Evolutionary conservation across 1,140 invertebrate species (phyloP).

Genomic region (Bombus ignitus): DNA sequence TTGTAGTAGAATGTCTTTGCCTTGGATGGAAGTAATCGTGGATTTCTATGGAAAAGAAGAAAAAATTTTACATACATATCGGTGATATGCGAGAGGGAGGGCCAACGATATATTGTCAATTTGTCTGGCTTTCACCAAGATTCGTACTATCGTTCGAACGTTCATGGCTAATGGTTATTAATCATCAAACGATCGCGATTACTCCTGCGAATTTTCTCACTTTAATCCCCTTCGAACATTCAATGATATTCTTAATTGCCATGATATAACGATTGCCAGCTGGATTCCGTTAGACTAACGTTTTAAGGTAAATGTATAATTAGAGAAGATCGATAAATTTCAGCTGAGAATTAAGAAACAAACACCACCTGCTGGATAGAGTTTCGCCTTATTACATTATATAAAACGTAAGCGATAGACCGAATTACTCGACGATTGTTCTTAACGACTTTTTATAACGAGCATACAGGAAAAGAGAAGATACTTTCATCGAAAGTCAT

Average conservation of each 20-base stretch:
- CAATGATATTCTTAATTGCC: constrained; percentile 7
- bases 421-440: constrained; percentile 38
- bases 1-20: not conserved
- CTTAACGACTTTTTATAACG: not conserved
- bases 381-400: constrained; percentile 20
- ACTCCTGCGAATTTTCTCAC: not conserved
- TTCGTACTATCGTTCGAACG: not conserved
- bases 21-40: not conserved
- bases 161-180: constrained; percentile 3
- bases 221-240: too few species aligned
- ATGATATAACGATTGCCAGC: not conserved
- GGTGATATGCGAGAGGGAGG: not conserved
- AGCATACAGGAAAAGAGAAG: not conserved
- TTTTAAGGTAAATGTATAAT: constrained; percentile 7
- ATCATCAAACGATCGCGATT: not conserved
- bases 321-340: constrained; percentile 28
- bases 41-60: not conserved
- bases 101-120: not conserved
- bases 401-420: constrained; percentile 19
- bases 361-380: not conserved
- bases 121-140: constrained; percentile 10
- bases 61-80: not conserved
- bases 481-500: constrained; percentile 11
- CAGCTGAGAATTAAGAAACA: not conserved
- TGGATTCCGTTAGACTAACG: not conserved